Conservation (phyloP, 2,797 vertebrate species). For the Coregonus sp. region DNA sequence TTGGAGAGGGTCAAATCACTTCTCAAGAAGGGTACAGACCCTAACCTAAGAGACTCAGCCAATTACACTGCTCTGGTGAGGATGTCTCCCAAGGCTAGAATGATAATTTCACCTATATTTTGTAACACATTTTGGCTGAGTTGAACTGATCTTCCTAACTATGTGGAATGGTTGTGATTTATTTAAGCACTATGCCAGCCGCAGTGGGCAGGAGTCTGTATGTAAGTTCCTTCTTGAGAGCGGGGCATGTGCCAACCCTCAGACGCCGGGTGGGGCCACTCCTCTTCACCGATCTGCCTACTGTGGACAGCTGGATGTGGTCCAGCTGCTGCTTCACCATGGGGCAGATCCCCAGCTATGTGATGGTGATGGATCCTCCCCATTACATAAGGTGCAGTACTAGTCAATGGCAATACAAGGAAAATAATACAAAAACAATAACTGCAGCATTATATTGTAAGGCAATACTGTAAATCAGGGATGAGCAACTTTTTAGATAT, state of each 20-base stretch:
- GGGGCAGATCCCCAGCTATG: conserved; percentile 76
- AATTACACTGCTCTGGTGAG: conserved; percentile 88
- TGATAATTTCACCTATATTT: neutral
- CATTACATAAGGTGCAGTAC: conserved; percentile 85
- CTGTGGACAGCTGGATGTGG: conserved; percentile 82
- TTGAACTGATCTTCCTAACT: neutral
- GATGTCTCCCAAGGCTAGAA: neutral
- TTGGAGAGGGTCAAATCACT: conserved; percentile 73
- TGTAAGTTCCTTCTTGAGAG: conserved; percentile 83
- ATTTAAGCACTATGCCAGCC: conserved; percentile 89
- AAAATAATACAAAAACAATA: neutral
- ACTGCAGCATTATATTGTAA: too few relatives aligned
- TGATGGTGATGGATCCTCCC: conserved; percentile 82
- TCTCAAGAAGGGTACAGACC: conserved; percentile 78
- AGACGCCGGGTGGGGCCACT: conserved; percentile 78
- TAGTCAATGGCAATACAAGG: neutral
- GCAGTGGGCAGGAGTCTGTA: conserved; percentile 79
- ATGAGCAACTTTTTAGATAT: too few relatives aligned
- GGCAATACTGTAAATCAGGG: too few relatives aligned
- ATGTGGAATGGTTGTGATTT: conserved; percentile 14
- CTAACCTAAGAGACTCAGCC: conserved; percentile 77
- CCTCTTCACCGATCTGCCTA: conserved; percentile 88
- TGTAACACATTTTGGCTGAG: neutral
- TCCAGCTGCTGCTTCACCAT: conserved; percentile 75
- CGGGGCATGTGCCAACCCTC: conserved; percentile 76